Evolutionary conservation across 23 tunicate genomes (phyloP).

Genomic region (Aplidium turbinatum): DNA sequence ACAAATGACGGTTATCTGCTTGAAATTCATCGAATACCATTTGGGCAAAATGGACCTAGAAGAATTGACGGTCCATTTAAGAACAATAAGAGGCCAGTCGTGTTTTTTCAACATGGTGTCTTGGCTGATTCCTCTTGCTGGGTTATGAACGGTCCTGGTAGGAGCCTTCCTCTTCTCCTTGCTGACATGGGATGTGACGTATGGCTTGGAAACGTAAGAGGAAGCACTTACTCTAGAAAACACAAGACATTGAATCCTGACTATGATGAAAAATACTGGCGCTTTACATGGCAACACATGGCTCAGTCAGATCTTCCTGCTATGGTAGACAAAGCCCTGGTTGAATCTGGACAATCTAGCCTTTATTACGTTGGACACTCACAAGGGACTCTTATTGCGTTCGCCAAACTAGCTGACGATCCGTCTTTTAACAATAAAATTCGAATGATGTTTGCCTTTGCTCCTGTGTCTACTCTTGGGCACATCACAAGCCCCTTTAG

Average conservation of each 20-base stretch:
- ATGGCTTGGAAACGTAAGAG: constrained; percentile 91
- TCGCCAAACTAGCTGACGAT: constrained; percentile 79
- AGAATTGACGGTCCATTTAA: not conserved
- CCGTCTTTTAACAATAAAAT: constrained; percentile 64
- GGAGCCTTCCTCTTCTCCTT: constrained; percentile 72
- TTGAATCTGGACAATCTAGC: constrained; percentile 48
- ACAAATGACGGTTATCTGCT: constrained; percentile 92
- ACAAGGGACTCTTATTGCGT: constrained; percentile 85
- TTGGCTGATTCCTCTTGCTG: constrained; percentile 91
- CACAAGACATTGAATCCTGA: constrained; percentile 67
- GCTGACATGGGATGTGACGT: constrained; percentile 96
- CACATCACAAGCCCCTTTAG: constrained; percentile 80
- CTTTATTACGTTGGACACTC: constrained; percentile 78
- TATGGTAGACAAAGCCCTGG: constrained; percentile 63
- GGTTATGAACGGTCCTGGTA: constrained; percentile 74
- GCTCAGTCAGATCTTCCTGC: constrained; percentile 91
- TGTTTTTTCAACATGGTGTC: constrained; percentile 93
- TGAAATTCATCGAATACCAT: constrained; percentile 64
- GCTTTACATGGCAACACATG: constrained; percentile 94
- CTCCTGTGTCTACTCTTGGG: constrained; percentile 81
- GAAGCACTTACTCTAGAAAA: constrained; percentile 75
- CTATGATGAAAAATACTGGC: constrained; percentile 76
- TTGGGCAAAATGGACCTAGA: constrained; percentile 14
- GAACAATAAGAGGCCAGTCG: constrained; percentile 48
- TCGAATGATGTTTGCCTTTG: constrained; percentile 78